A percentile compares a stretch with the other conserved stretches of the same genome.
These are phyloP conservation scores for Scaptomyza flava DNA, from an alignment of 2,888 invertebrate genomes.

Conservation along the genomic window DNA sequence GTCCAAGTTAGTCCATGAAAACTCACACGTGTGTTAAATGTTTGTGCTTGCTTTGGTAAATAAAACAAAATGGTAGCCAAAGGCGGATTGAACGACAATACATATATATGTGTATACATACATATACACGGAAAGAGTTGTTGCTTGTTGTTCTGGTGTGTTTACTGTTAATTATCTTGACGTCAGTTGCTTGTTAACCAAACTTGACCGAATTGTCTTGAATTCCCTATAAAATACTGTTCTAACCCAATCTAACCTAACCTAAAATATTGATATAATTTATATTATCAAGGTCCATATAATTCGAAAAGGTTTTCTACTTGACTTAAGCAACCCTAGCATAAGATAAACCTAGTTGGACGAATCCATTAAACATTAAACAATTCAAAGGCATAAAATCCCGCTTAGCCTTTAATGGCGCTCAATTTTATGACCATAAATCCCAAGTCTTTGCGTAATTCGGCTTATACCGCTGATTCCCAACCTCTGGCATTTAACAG, in stretches of 20 bases:
- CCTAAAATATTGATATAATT: no score
- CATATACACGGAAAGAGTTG: conserved; percentile 41
- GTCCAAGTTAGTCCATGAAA: conserved; percentile 37
- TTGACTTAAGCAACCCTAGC: conserved; percentile 29
- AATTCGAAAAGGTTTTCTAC: no score
- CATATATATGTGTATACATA: no score
- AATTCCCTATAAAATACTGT: no score
- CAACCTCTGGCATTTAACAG: conserved; percentile 12
- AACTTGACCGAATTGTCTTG: conserved; percentile 8
- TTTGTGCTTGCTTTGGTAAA: conserved; percentile 36
- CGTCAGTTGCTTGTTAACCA: conserved; percentile 54
- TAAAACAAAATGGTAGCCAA: conserved; percentile 49
- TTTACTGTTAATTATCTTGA: conserved; percentile 66
- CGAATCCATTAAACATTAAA: conserved; percentile 34
- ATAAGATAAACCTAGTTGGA: conserved; percentile 53
- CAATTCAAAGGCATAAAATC: conserved; percentile 26
- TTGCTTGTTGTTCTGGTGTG: conserved; percentile 8
- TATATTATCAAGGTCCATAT: no score
- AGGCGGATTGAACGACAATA: not conserved
- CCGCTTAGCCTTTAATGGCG: conserved; percentile 4
- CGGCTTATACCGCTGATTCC: conserved; percentile 39
- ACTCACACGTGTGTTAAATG: conserved; percentile 69
- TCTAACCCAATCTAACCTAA: no score
- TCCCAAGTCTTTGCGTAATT: conserved; percentile 53
- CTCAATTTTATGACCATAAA: conserved; percentile 71